These are phyloP conservation scores for Astropecten irregularis DNA, from an alignment of 53 echinoderm and acorn worm species.

Conservation along the genomic window DNA sequence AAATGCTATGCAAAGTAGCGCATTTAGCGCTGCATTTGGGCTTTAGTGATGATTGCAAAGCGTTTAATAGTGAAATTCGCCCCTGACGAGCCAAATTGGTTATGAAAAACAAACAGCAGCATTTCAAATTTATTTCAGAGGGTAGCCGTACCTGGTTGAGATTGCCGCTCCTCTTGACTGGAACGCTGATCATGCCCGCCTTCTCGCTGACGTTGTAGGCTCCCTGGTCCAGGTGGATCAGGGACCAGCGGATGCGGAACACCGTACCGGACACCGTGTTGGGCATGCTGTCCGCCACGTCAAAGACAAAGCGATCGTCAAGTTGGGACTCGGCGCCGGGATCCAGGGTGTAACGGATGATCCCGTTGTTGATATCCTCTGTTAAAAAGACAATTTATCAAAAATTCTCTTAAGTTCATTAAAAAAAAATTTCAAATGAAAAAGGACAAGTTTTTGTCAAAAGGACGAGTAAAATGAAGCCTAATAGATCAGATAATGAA, in stretches of 20 bases:
- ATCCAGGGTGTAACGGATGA: slow-evolving; percentile 76
- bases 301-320: slow-evolving; percentile 91
- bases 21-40: too few species aligned
- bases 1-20: too few species aligned
- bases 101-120: too few species aligned
- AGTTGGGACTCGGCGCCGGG: slow-evolving; percentile 64
- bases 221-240: slow-evolving; percentile 85
- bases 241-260: slow-evolving; percentile 92
- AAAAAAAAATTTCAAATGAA: too few species aligned
- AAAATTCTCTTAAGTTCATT: too few species aligned
- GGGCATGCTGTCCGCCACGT: slow-evolving; percentile 94
- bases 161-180: slow-evolving; percentile 89
- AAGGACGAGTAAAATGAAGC: too few species aligned
- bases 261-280: slow-evolving; percentile 88
- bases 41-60: too few species aligned
- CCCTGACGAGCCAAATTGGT: too few species aligned
- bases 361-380: slow-evolving; percentile 97
- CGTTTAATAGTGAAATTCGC: too few species aligned
- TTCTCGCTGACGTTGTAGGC: slow-evolving; percentile 92
- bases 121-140: too few species aligned
- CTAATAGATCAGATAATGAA: too few species aligned
- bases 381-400: slow-evolving; percentile 25
- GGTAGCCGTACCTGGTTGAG: slow-evolving; percentile 81
- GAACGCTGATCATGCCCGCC: slow-evolving; percentile 81
- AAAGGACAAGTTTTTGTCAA: too few species aligned